A percentile compares a stretch with the other conserved stretches of the same genome.
These are phyloP conservation scores for Diuraphis noxia DNA, from an alignment of 1,140 invertebrate genomes.

Conservation along the genomic window DNA sequence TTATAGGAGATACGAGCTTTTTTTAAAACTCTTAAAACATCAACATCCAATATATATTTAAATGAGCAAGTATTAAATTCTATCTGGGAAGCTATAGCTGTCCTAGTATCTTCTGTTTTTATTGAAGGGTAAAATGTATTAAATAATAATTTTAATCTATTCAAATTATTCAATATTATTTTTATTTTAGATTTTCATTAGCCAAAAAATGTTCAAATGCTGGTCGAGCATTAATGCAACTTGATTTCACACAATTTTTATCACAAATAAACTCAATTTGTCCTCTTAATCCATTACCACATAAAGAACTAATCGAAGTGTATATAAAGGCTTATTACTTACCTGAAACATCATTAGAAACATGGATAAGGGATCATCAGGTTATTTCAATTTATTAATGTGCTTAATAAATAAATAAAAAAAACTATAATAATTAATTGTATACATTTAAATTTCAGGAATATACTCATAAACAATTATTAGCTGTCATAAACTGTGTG, in stretches of 20 bases:
- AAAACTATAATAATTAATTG: conserved; percentile 28
- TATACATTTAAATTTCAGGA: conserved; percentile 65
- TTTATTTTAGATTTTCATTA: conserved; percentile 73
- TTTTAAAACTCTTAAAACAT: conserved; percentile 44
- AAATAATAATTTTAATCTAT: too few species aligned
- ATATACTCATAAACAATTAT: conserved; percentile 86
- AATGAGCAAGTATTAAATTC: conserved; percentile 37
- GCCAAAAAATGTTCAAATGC: conserved; percentile 95
- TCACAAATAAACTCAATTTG: conserved; percentile 88
- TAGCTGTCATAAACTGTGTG: conserved; percentile 80
- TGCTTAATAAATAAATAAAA: conserved; percentile 8
- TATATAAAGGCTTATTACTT: conserved; percentile 98
- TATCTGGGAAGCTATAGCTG: conserved; percentile 43
- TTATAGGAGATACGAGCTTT: conserved; percentile 28
- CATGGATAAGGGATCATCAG: conserved; percentile 83
- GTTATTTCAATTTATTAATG: conserved; percentile 61
- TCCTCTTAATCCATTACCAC: conserved; percentile 79
- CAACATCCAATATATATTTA: conserved; percentile 42
- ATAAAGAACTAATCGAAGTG: conserved; percentile 86
- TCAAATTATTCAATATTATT: conserved; percentile 30
- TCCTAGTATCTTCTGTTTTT: conserved; percentile 41
- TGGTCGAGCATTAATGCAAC: conserved; percentile 93
- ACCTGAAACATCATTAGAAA: conserved; percentile 82
- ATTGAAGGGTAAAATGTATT: conserved; percentile 32
- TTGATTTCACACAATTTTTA: conserved; percentile 95